Evolutionary conservation across 64 coral and sea anemone genomes (phyloP).

Genomic region (Pocillopora verrucosa): DNA sequence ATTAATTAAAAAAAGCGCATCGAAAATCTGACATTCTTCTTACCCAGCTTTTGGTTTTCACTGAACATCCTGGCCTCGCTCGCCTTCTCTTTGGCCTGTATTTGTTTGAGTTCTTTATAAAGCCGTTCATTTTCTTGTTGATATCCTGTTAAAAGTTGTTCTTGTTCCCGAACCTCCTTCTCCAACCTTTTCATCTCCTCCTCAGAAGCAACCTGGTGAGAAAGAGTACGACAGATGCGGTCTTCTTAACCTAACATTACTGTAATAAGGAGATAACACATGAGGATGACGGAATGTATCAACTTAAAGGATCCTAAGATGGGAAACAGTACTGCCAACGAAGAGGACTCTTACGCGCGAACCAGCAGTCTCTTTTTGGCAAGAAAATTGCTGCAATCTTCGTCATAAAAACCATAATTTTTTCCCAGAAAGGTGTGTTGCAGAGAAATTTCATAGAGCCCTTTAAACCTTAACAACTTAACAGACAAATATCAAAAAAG

Average conservation of each 20-base stretch:
- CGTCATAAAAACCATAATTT: too few relatives aligned
- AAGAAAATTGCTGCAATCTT: too few relatives aligned
- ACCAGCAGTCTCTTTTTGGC: too few relatives aligned
- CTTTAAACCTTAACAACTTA: too few relatives aligned
- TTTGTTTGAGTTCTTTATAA: constrained; percentile 91
- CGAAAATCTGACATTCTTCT: neutral
- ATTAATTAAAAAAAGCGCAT: neutral
- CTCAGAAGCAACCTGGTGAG: constrained; percentile 62
- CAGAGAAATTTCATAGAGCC: too few relatives aligned
- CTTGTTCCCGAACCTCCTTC: constrained; percentile 91
- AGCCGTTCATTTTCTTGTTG: constrained; percentile 95
- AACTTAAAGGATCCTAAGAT: too few relatives aligned
- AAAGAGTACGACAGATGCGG: neutral
- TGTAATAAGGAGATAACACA: too few relatives aligned
- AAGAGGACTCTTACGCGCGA: too few relatives aligned
- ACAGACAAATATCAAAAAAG: too few relatives aligned
- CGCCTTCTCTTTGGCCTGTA: constrained; percentile 78
- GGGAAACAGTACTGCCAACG: too few relatives aligned
- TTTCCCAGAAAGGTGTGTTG: too few relatives aligned
- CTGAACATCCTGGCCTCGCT: constrained; percentile 87
- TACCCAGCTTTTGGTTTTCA: constrained; percentile 98
- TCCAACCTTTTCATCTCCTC: constrained; percentile 85
- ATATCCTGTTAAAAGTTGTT: constrained; percentile 82
- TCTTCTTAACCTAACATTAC: neutral
- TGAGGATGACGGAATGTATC: too few relatives aligned